phyloP scores from a whole-genome alignment of 1,140 invertebrate species.

The Calosoma granatense region DNA sequence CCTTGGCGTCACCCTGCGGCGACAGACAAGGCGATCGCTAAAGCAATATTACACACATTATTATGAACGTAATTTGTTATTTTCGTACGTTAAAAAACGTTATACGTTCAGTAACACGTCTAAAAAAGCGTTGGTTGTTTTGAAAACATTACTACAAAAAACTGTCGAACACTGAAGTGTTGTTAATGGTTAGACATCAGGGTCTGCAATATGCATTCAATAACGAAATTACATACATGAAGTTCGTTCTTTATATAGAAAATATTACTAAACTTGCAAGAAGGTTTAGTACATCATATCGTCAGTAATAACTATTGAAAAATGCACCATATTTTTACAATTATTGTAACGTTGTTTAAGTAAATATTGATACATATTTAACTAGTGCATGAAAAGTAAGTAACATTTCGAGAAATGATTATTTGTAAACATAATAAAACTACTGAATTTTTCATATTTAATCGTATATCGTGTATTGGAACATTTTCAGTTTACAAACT shows the following conservation, averaged over 20 bases:
- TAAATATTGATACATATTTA: too few relatives aligned
- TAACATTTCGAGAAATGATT: too few relatives aligned
- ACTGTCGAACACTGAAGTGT: neutral
- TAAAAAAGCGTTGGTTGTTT: neutral
- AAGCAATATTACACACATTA: neutral
- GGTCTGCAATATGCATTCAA: neutral
- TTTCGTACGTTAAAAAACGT: conserved; percentile 8
- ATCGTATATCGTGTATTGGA: too few relatives aligned
- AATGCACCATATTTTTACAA: too few relatives aligned
- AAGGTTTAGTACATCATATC: neutral
- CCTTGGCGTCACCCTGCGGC: neutral
- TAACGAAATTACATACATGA: neutral
- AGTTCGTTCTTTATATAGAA: neutral
- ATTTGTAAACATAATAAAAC: too few relatives aligned
- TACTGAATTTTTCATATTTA: too few relatives aligned
- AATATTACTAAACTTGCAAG: neutral
- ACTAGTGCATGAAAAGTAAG: too few relatives aligned
- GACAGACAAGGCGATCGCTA: neutral
- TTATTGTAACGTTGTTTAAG: too few relatives aligned
- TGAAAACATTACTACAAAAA: neutral
- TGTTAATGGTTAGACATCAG: neutral
- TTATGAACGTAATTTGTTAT: neutral
- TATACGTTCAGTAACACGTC: neutral
- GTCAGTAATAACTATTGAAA: too few relatives aligned
- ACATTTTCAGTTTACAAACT: too few relatives aligned